These are phyloP conservation scores for Pollachius pollachius DNA, from an alignment of 2,113 vertebrate genomes.

Conservation along the genomic window DNA sequence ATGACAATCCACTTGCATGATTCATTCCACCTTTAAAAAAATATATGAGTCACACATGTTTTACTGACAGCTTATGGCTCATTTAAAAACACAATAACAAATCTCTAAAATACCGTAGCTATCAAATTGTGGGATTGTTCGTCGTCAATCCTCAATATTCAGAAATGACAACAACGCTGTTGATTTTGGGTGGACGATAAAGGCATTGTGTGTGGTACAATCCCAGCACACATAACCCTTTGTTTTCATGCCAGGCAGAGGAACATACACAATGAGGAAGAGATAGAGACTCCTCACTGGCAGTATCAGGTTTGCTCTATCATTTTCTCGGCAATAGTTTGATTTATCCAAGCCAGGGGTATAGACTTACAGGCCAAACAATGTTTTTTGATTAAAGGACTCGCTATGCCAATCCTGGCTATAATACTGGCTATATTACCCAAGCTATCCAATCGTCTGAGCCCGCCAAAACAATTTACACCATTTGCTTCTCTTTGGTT, in stretches of 20 bases:
- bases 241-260: conserved; percentile 25
- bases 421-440: not conserved
- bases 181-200: not conserved
- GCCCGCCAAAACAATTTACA: too few relatives aligned
- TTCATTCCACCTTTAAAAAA: too few relatives aligned
- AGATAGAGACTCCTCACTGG: conserved; percentile 28
- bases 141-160: not conserved
- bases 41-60: too few relatives aligned
- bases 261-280: not conserved
- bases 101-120: too few relatives aligned
- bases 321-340: conserved; percentile 32
- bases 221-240: conserved; percentile 26
- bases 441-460: not conserved
- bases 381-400: not conserved
- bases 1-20: too few relatives aligned
- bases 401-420: not conserved
- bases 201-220: not conserved
- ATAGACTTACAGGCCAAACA: not conserved
- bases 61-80: too few relatives aligned
- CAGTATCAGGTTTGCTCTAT: conserved; percentile 58
- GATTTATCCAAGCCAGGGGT: not conserved
- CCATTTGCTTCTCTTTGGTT: too few relatives aligned
- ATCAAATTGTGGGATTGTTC: too few relatives aligned
- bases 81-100: too few relatives aligned
- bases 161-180: not conserved